These are phyloP conservation scores for Thomomys bottae DNA, from an alignment of 2,113 vertebrate genomes.

Conservation along the genomic window DNA sequence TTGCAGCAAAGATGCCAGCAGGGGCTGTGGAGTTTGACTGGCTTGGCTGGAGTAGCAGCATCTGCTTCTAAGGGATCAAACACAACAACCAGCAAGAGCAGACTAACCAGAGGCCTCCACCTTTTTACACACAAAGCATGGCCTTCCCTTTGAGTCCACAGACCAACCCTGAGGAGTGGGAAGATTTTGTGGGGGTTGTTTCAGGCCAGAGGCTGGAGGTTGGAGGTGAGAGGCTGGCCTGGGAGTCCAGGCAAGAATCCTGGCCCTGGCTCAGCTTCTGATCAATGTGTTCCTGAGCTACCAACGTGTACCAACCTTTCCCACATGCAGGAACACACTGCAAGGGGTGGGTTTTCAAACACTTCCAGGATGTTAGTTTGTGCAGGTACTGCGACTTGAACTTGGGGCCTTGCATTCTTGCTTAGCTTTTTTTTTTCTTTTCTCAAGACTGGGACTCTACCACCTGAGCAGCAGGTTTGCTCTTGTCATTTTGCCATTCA, in stretches of 20 bases:
- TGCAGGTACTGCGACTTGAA: too few species aligned
- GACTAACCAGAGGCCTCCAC: background rate
- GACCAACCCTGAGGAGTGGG: background rate
- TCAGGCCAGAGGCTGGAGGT: background rate
- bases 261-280: background rate
- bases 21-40: background rate
- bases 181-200: background rate
- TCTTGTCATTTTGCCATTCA: too few species aligned
- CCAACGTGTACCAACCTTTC: background rate
- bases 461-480: too few species aligned
- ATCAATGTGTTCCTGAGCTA: background rate
- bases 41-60: background rate
- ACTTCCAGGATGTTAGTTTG: background rate
- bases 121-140: background rate
- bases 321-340: fast-evolving
- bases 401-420: too few species aligned
- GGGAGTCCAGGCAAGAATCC: background rate
- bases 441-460: too few species aligned
- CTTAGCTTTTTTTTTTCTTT: too few species aligned
- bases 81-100: background rate
- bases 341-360: background rate
- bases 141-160: background rate
- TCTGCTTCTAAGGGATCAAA: background rate
- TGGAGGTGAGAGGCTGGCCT: background rate
- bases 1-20: background rate